Evolutionary conservation across 2,797 vertebrate genomes (phyloP).

Genomic region (Eidolon dupreanum): DNA sequence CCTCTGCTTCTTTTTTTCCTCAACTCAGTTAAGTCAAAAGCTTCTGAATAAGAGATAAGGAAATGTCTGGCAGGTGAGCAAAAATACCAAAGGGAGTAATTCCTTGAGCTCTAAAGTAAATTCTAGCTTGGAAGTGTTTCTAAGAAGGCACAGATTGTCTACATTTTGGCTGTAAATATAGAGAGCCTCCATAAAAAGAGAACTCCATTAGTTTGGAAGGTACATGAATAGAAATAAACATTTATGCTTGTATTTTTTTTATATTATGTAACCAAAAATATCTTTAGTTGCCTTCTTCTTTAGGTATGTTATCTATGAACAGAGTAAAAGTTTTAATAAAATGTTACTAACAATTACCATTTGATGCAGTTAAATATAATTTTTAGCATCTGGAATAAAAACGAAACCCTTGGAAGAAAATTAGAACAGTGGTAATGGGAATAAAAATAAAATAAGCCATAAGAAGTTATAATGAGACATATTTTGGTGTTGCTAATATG

Average conservation of each 20-base stretch:
- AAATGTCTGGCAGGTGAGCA: neutral
- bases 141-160: neutral
- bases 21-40: neutral
- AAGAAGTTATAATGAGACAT: constrained; percentile 28
- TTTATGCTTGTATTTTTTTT: neutral
- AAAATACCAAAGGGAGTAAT: neutral
- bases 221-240: neutral
- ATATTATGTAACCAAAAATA: neutral
- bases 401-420: constrained; percentile 73
- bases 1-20: neutral
- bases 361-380: constrained; percentile 45
- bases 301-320: neutral
- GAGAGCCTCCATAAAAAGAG: neutral
- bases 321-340: neutral
- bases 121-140: neutral
- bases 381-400: constrained; percentile 74
- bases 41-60: neutral
- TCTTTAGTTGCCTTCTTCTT: neutral
- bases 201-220: neutral
- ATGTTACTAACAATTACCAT: neutral
- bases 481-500: constrained; percentile 66
- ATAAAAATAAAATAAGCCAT: constrained; percentile 58
- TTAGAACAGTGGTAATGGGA: constrained; percentile 51
- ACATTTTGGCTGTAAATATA: neutral
- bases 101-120: neutral